A percentile compares a stretch with the other conserved stretches of the same genome.
phyloP scores from a whole-genome alignment of 1,140 invertebrate species.

The Zaprionus camerounensis region DNA sequence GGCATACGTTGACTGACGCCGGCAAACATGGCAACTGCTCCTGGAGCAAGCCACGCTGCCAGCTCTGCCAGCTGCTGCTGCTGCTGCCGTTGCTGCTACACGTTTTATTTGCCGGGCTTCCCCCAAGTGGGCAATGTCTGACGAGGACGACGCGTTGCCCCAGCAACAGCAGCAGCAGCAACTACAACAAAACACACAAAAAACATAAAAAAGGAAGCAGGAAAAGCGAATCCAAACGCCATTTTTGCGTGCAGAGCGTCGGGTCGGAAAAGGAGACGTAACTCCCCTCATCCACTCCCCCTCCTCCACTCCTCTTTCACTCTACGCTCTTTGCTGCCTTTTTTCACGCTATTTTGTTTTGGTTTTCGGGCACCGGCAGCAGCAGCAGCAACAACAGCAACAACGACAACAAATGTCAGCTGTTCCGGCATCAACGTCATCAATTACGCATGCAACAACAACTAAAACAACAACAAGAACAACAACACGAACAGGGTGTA shows the following conservation, averaged over 20 bases:
- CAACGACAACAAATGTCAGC: conserved; percentile 73
- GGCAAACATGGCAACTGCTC: conserved; percentile 38
- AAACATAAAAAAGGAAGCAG: conserved; percentile 9
- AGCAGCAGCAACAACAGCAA: neutral
- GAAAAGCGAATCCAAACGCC: conserved; percentile 42
- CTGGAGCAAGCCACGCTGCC: conserved; percentile 30
- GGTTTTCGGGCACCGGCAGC: conserved; percentile 29
- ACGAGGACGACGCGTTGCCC: conserved; percentile 41
- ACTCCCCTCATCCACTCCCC: neutral
- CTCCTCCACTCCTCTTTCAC: conserved; percentile 5
- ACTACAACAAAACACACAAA: conserved; percentile 5
- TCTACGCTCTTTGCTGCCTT: conserved; percentile 2
- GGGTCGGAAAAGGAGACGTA: no score
- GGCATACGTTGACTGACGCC: conserved; percentile 38
- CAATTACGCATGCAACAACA: conserved; percentile 77
- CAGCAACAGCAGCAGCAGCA: conserved; percentile 20
- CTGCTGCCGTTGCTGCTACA: conserved; percentile 17
- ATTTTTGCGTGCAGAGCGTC: conserved; percentile 60
- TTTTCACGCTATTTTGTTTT: conserved; percentile 23
- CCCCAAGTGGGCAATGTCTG: conserved; percentile 48
- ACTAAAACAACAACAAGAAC: conserved; percentile 8
- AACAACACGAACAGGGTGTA: conserved; percentile 5
- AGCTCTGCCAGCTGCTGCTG: neutral
- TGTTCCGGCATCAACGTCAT: conserved; percentile 62
- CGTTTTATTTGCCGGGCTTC: conserved; percentile 46